phyloP scores from a whole-genome alignment of 2,113 vertebrate genomes.

The Cricetomys ansorgei region DNA sequence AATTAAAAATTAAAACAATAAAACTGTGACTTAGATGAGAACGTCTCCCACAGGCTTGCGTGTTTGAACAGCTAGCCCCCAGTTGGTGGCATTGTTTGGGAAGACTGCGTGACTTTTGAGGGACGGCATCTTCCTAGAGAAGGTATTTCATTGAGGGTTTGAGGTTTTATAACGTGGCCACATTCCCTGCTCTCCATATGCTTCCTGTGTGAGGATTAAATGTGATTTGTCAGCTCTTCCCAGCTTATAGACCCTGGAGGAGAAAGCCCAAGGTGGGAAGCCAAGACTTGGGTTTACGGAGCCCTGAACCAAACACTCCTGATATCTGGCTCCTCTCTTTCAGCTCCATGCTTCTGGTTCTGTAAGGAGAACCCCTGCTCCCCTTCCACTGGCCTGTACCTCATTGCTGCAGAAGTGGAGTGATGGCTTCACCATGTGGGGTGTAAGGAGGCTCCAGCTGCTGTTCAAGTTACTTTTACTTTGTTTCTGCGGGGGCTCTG shows the following conservation, averaged over 20 bases:
- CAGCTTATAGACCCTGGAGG: too few relatives aligned
- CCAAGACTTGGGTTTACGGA: background rate
- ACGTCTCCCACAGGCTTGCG: background rate
- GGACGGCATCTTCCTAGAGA: background rate
- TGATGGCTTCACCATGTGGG: background rate
- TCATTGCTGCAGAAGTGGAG: background rate
- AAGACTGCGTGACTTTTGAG: background rate
- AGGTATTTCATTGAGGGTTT: background rate
- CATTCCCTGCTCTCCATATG: background rate
- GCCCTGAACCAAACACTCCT: background rate
- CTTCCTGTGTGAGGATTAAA: background rate
- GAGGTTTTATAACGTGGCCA: background rate
- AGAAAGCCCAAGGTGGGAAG: too few relatives aligned
- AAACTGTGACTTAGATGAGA: background rate
- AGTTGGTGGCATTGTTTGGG: background rate
- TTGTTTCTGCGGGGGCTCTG: too few relatives aligned
- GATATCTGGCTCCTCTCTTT: background rate
- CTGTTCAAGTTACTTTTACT: background rate
- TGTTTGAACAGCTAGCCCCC: background rate
- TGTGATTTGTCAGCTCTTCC: background rate
- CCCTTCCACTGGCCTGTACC: too few relatives aligned
- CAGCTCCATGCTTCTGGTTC: background rate
- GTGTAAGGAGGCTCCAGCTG: background rate
- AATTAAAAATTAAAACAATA: background rate
- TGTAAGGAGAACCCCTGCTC: background rate